Evolutionary conservation across 1,140 invertebrate genomes (phyloP).

Genomic region (Pentalonia nigronervosa): DNA sequence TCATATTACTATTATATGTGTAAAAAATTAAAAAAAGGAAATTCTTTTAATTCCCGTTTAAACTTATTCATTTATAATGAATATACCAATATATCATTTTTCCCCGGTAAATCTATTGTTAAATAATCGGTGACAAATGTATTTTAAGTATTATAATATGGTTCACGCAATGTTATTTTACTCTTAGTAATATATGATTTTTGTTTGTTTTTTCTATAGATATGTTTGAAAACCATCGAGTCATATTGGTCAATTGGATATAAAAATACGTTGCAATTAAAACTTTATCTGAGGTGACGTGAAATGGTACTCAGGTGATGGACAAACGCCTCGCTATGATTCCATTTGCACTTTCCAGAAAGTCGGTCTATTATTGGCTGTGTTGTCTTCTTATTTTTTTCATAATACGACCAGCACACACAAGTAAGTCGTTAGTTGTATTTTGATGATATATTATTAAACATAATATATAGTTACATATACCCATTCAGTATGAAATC

Average conservation of each 20-base stretch:
- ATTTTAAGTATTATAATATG: background rate
- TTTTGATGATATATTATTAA: background rate
- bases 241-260: background rate
- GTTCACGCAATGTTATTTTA: background rate
- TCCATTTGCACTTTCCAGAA: background rate
- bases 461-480: background rate
- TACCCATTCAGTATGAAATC: background rate
- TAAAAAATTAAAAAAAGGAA: background rate
- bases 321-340: slow-evolving; percentile 40
- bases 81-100: background rate
- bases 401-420: background rate
- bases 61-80: background rate
- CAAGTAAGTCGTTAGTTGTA: slow-evolving; percentile 8
- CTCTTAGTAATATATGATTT: background rate
- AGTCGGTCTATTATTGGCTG: slow-evolving; percentile 14
- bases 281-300: background rate
- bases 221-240: background rate
- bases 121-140: background rate
- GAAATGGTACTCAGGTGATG: slow-evolving; percentile 56
- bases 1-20: background rate
- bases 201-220: slow-evolving; percentile 18
- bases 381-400: background rate
- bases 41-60: background rate
- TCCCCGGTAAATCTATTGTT: background rate
- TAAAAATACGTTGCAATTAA: background rate